Conservation (phyloP, 2,888 invertebrate species). For the Halocaridina rubra region DNA sequence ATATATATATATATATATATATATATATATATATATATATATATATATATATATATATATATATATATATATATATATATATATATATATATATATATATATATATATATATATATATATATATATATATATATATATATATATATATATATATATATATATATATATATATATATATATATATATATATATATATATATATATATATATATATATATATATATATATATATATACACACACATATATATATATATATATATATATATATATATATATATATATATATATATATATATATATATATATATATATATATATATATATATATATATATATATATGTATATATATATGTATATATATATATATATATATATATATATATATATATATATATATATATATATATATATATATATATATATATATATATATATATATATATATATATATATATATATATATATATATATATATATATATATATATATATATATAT, state of each 20-base stretch:
- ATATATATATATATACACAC: neutral
- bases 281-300: slow-evolving; percentile 11
- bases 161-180: slow-evolving; percentile 11
- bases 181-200: neutral
- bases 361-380: neutral
- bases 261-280: slow-evolving; percentile 10
- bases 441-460: neutral
- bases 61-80: neutral
- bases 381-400: neutral
- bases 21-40: slow-evolving; percentile 4
- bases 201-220: neutral
- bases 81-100: neutral
- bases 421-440: slow-evolving; percentile 2
- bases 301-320: neutral
- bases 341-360: neutral
- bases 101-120: neutral
- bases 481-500: neutral
- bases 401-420: neutral
- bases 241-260: slow-evolving; percentile 1
- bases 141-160: slow-evolving; percentile 7
- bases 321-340: neutral
- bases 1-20: neutral
- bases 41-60: slow-evolving; percentile 1
- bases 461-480: slow-evolving; percentile 3
- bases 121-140: neutral